These are phyloP conservation scores for Trichomalopsis sarcophagae DNA, from an alignment of 1,140 invertebrate genomes.

Conservation along the genomic window DNA sequence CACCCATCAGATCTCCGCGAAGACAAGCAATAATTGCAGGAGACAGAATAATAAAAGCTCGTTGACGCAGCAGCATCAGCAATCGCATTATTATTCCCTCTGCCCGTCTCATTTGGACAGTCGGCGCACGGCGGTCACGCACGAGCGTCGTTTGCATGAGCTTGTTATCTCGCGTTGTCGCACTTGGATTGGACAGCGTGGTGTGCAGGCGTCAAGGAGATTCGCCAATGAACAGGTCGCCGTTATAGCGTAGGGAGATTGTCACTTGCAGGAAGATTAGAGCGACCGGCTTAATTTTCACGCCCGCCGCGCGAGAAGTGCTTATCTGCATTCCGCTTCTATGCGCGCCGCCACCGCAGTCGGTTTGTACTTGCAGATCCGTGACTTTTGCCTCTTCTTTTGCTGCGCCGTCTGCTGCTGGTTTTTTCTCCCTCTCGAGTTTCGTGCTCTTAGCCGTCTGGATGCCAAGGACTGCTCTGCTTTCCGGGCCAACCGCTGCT, in stretches of 20 bases:
- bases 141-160: neutral
- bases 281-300: conserved; percentile 23
- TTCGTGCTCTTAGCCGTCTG: neutral
- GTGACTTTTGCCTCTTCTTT: neutral
- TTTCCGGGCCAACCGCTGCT: neutral
- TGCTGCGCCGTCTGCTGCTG: neutral
- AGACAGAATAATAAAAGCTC: neutral
- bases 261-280: conserved; percentile 40
- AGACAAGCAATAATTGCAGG: neutral
- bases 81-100: neutral
- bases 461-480: neutral
- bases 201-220: conserved; percentile 4
- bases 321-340: conserved; percentile 36
- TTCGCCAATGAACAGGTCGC: conserved; percentile 22
- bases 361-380: conserved; percentile 11
- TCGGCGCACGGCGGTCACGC: neutral
- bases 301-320: neutral
- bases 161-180: conserved; percentile 13
- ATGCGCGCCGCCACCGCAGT: neutral
- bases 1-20: no score
- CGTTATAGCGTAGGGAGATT: neutral
- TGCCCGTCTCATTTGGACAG: neutral
- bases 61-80: neutral
- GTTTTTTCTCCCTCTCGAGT: neutral
- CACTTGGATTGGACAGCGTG: conserved; percentile 18